Evolutionary conservation across 1,140 invertebrate species (phyloP), one percentile per base, ranked within the genome.

Genomic region (Bombus affinis): DNA sequence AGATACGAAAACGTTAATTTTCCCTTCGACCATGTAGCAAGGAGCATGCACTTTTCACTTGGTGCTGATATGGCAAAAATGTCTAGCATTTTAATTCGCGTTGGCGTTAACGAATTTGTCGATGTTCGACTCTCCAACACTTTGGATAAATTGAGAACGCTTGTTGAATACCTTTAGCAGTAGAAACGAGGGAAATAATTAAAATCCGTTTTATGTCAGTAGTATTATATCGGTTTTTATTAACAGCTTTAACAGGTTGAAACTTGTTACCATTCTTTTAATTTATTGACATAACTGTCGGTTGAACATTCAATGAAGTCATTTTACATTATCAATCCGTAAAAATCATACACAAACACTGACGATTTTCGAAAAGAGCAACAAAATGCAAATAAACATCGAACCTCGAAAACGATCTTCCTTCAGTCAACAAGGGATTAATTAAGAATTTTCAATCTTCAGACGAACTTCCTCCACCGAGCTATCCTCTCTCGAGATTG

Each of bases 1-100:
- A 81, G 70, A 81, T 44, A 72, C 37, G 32, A 53, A 74, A 75
- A 37, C 9, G 25, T 25, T 42, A 37, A 47, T 62, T 47, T 66
- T 39, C 25, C 1, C 39, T 28, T 44, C 32, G 32, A 53, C 39
- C 32, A 6, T 0, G 22, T 12, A 4, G 28, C 28, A 18, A 44
- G 70, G 22, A 28, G 18, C 47, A 53, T 22, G 47, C 47, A 53
- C 47, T 53, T 12, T 39, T 13, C 37, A 10, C 35, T 42, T 9
- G 25, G 3, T 9, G 59, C 13, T n/a, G 37, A n/a, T 42, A 9
- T 22, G 39, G n/a, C n/a, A 42, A 42, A 73, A 73, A 42, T 42
- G 1, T 5, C 22, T 12, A 5, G 28, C 32, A 32, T 37, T 75
- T 75, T 47, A 18, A 73, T 73, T 8, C 8, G 2, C 37, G 28